These are phyloP conservation scores for Noctua janthina DNA, from an alignment of 2,888 invertebrate species.

Conservation along the genomic window DNA sequence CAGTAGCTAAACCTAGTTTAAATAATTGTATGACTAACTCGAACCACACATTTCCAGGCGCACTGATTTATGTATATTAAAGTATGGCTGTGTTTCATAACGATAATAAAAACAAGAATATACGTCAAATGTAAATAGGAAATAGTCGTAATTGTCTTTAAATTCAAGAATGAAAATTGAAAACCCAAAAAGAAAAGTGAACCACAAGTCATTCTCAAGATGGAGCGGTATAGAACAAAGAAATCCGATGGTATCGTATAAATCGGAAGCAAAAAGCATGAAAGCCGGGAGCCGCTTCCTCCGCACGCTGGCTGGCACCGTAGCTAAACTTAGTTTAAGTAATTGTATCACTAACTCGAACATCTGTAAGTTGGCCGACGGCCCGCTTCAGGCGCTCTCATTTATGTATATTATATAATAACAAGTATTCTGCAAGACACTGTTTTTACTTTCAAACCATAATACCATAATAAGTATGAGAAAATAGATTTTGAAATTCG, in stretches of 20 bases:
- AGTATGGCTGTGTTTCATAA: conserved; percentile 20
- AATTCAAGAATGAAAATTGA: neutral
- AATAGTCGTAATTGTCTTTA: neutral
- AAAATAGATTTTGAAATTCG: neutral
- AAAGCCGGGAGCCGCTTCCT: conserved; percentile 40
- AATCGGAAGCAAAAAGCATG: conserved; percentile 49
- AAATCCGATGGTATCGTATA: conserved; percentile 28
- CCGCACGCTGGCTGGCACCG: conserved; percentile 28
- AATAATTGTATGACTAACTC: conserved; percentile 67
- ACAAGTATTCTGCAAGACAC: neutral
- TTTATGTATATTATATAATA: conserved; percentile 36
- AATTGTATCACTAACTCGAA: conserved; percentile 64
- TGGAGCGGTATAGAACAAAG: conserved; percentile 23
- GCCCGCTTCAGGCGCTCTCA: conserved; percentile 34
- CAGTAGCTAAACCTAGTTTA: conserved; percentile 60
- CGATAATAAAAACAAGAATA: conserved; percentile 12
- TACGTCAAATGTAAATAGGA: neutral
- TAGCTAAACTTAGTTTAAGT: conserved; percentile 65
- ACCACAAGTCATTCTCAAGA: conserved; percentile 21
- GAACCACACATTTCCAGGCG: conserved; percentile 33
- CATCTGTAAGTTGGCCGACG: conserved; percentile 2
- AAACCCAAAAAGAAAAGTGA: conserved; percentile 27
- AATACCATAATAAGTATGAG: neutral
- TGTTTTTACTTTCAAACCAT: neutral
- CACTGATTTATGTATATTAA: conserved; percentile 41